phyloP scores from a whole-genome alignment of 2,888 invertebrate genomes.

The Chymomyza fuscimana region DNA sequence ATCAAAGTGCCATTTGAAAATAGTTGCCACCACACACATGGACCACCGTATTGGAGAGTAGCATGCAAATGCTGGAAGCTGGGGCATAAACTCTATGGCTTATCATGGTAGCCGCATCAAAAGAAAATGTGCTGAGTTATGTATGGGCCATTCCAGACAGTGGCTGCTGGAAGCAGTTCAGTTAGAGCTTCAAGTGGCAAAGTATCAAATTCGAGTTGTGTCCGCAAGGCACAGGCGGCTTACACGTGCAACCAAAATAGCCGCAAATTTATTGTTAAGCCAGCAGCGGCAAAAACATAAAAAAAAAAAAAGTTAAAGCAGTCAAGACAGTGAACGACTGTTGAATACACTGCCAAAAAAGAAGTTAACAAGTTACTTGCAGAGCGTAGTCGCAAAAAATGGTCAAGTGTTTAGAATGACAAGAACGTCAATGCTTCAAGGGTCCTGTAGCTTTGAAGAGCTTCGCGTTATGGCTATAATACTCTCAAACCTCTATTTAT shows the following conservation, averaged over 20 bases:
- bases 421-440: too few relatives aligned
- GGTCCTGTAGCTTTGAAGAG: too few relatives aligned
- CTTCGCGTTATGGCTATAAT: too few relatives aligned
- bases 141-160: slow-evolving; percentile 15
- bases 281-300: slow-evolving; percentile 23
- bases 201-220: slow-evolving; percentile 48
- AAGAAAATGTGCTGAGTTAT: slow-evolving; percentile 72
- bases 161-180: neutral
- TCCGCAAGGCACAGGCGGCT: neutral
- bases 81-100: neutral
- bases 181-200: slow-evolving; percentile 15
- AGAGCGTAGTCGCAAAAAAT: too few relatives aligned
- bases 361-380: too few relatives aligned
- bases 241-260: slow-evolving; percentile 46
- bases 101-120: neutral
- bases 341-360: too few relatives aligned
- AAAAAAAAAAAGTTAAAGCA: slow-evolving; percentile 23
- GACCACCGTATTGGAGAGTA: neutral
- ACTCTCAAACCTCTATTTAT: too few relatives aligned
- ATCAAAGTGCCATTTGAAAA: slow-evolving; percentile 23
- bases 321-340: too few relatives aligned
- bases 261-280: slow-evolving; percentile 67
- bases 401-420: too few relatives aligned
- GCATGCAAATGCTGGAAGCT: neutral
- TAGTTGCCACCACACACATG: slow-evolving; percentile 1